A percentile compares a stretch with the other conserved stretches of the same genome.
Conservation (phyloP, 2,888 invertebrate species). For the Creontiades dilutus region DNA sequence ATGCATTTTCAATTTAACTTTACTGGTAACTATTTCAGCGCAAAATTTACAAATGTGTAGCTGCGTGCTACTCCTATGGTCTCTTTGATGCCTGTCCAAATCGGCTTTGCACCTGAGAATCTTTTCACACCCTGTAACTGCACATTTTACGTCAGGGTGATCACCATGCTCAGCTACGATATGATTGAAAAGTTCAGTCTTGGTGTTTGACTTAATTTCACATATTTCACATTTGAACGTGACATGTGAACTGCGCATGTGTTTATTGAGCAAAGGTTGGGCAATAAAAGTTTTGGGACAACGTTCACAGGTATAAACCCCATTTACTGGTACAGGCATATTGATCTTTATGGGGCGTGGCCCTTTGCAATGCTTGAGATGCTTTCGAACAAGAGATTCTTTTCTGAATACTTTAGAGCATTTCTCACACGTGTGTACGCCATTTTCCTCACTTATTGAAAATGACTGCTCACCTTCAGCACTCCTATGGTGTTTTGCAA, state of each 20-base stretch:
- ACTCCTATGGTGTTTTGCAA: slow-evolving; percentile 77
- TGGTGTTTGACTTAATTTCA: slow-evolving; percentile 80
- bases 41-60: slow-evolving; percentile 82
- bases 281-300: slow-evolving; percentile 81
- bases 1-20: slow-evolving; percentile 82
- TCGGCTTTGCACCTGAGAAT: slow-evolving; percentile 81
- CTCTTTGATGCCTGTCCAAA: slow-evolving; percentile 80
- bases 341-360: slow-evolving; percentile 76
- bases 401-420: slow-evolving; percentile 82
- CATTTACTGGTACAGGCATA: slow-evolving; percentile 75
- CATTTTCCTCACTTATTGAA: slow-evolving; percentile 75
- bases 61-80: slow-evolving; percentile 79
- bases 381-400: slow-evolving; percentile 81
- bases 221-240: slow-evolving; percentile 82
- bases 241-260: slow-evolving; percentile 80
- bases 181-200: slow-evolving; percentile 82
- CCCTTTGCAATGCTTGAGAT: slow-evolving; percentile 81
- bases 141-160: slow-evolving; percentile 80
- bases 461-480: slow-evolving; percentile 64
- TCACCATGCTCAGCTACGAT: slow-evolving; percentile 79
- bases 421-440: slow-evolving; percentile 81
- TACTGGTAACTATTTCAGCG: slow-evolving; percentile 81
- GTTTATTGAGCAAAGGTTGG: slow-evolving; percentile 80
- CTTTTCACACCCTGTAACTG: slow-evolving; percentile 79
- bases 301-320: slow-evolving; percentile 79